Conservation (phyloP, 2,113 vertebrate species). For the Cyanoliseus patagonus region DNA sequence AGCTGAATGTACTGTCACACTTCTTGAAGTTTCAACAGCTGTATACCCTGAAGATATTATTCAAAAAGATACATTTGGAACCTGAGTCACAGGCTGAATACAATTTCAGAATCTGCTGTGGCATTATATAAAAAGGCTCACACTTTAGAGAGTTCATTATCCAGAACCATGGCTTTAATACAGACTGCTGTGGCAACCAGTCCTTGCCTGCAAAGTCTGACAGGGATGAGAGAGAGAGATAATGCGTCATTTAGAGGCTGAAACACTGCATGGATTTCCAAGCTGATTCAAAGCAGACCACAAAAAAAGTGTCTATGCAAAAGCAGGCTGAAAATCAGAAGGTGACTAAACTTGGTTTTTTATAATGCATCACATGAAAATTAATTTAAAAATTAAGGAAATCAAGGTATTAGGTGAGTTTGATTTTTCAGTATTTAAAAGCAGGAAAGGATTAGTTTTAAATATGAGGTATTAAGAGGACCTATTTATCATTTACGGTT, state of each 20-base stretch:
- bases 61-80: constrained; percentile 12
- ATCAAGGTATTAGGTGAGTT: not conserved
- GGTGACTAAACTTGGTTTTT: not conserved
- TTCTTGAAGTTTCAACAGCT: constrained; percentile 36
- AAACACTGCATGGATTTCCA: not conserved
- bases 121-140: not conserved
- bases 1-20: constrained; percentile 16
- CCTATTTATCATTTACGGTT: not conserved
- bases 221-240: not conserved
- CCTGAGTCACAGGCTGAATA: not conserved
- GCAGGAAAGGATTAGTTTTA: not conserved
- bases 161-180: not conserved
- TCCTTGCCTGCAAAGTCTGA: not conserved
- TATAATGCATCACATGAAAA: not conserved
- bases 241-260: not conserved
- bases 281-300: not conserved
- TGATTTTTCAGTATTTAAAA: not conserved
- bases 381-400: not conserved
- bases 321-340: not conserved
- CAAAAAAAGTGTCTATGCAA: not conserved
- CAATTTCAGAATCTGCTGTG: not conserved
- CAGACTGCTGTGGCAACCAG: not conserved
- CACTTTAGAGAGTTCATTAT: not conserved
- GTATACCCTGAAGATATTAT: constrained; percentile 29
- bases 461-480: not conserved